Base-by-base conservation (phyloP, 2,797 vertebrate genomes). In the Anguilla obscura region DNA sequence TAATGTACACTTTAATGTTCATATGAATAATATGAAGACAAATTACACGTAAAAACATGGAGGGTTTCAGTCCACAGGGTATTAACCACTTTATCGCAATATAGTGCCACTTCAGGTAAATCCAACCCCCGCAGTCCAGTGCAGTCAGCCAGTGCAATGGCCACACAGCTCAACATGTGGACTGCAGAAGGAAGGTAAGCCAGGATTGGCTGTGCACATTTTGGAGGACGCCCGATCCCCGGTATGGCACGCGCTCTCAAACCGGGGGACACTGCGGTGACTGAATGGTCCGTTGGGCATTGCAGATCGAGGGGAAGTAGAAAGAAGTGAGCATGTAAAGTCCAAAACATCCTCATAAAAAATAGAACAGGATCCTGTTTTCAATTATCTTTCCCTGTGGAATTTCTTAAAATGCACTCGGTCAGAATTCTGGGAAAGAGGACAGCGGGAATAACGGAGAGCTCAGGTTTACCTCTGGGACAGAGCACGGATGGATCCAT, bases 351-450 rank as follows among this genome's bases (percentile, higher is more conserved):
- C 69, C 71, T 80, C 27, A 87, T 76, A 87, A 58, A 86, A 89
- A 90, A 89, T 88, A 87, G 88, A 90, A 85, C 71, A 80, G 56
- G 87, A 87, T 85, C 85, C 76, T 45, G 79, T 90, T 88, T 88
- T 89, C 86, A 88, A 87, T 89, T 88, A 86, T 33, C 54, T 45
- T 79, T 89, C 87, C 88, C 87, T 58, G 45, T 71, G 48, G 88
- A 87, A 45, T 86, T 87, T 86, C 82, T 56, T 86, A 85, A 85
- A 60, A 76, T 89, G 82, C 76, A 88, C 80, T 87, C 82, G 71
- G 86, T 71, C 30, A 52, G 63, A 86, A 88, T 63, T 88, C 76
- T 71, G 76, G 84, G 87, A 88, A 86, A 85, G 83, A 84, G 89
- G 88, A 88, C 82, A 84, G 82, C 85, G 14, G 58, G 24, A 82